phyloP scores from a whole-genome alignment of 2,113 vertebrate genomes.

The Gymnogyps californianus region DNA sequence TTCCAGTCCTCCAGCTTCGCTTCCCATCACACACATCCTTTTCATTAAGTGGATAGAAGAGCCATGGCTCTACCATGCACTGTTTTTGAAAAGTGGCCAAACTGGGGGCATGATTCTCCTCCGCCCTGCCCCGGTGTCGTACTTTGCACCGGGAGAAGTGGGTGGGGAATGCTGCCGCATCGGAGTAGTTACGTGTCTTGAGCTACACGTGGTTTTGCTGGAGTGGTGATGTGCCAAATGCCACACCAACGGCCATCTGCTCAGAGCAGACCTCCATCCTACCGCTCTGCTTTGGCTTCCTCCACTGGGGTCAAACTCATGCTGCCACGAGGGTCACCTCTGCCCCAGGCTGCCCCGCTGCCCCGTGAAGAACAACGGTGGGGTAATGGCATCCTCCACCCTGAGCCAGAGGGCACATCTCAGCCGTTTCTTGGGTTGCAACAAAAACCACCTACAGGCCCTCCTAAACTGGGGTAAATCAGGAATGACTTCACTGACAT shows the following conservation, averaged over 20 bases:
- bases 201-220: neutral
- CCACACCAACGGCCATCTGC: neutral
- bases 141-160: neutral
- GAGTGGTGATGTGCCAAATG: neutral
- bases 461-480: neutral
- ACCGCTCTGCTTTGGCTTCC: neutral
- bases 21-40: neutral
- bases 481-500: neutral
- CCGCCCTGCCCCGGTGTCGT: neutral
- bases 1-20: neutral
- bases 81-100: neutral
- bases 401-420: neutral
- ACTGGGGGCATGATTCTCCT: neutral
- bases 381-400: neutral
- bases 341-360: neutral
- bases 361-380: accelerated
- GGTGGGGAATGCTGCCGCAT: neutral
- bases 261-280: neutral
- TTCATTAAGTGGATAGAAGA: neutral
- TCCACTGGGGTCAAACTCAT: neutral
- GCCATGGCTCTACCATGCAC: neutral
- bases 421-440: neutral
- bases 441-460: neutral
- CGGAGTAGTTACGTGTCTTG: neutral
- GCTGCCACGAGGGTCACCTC: neutral